Conservation (phyloP, 2,888 invertebrate species). For the Camponotus fellah region DNA sequence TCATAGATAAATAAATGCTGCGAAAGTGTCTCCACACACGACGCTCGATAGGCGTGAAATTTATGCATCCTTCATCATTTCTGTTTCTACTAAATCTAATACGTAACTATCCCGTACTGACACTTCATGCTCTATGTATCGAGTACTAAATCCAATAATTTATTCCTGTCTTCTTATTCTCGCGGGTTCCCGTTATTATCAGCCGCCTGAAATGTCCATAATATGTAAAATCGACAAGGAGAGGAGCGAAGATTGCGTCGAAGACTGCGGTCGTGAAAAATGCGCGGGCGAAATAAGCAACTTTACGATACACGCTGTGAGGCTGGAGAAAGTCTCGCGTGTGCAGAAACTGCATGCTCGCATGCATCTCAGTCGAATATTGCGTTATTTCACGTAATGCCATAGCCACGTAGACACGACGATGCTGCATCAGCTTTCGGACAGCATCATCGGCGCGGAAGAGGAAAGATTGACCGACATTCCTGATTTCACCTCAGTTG, state of each 20-base stretch:
- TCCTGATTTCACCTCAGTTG: slow-evolving; percentile 41
- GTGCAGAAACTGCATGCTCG: slow-evolving; percentile 65
- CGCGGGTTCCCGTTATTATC: slow-evolving; percentile 8
- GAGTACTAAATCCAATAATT: background rate
- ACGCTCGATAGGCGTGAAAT: background rate
- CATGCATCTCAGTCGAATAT: slow-evolving; percentile 68
- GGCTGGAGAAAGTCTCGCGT: slow-evolving; percentile 72
- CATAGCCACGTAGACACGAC: slow-evolving; percentile 29
- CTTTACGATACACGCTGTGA: slow-evolving; percentile 60
- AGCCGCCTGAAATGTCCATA: background rate
- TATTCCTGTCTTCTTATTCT: background rate
- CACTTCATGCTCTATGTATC: background rate
- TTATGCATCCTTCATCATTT: background rate
- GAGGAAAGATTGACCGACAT: slow-evolving; percentile 54
- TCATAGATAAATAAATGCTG: background rate
- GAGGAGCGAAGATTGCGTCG: slow-evolving; percentile 20
- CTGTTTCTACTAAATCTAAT: background rate
- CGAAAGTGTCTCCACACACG: background rate
- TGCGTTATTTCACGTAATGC: slow-evolving; percentile 74
- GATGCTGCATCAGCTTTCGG: slow-evolving; percentile 31
- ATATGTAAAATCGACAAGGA: background rate
- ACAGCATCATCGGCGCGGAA: slow-evolving; percentile 37
- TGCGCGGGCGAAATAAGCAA: slow-evolving; percentile 32
- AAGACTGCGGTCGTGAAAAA: background rate
- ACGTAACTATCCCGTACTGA: background rate